phyloP scores from a whole-genome alignment of 2,113 vertebrate genomes.

The Microcebus lehilahytsara region DNA sequence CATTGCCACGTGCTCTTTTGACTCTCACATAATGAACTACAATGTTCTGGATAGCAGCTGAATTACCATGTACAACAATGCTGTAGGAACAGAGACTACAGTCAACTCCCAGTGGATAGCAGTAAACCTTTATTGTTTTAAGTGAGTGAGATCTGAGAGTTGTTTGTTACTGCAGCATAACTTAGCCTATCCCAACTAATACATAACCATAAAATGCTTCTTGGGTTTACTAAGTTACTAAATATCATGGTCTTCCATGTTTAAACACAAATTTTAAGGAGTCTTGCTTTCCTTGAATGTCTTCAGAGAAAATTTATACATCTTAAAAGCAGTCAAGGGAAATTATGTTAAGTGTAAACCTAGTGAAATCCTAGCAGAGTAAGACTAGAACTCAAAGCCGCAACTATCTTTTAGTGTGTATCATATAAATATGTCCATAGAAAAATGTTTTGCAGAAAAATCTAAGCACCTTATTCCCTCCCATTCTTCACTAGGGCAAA shows the following conservation, averaged over 20 bases:
- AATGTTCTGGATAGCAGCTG: background rate
- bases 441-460: background rate
- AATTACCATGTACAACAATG: background rate
- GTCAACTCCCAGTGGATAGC: background rate
- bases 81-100: background rate
- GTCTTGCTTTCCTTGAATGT: background rate
- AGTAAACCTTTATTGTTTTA: background rate
- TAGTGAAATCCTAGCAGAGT: constrained; percentile 33
- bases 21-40: background rate
- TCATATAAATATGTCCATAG: background rate
- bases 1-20: background rate
- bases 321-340: constrained; percentile 20
- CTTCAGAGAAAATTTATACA: constrained; percentile 17
- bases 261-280: background rate
- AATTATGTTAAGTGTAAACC: constrained; percentile 28
- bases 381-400: background rate
- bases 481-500: background rate
- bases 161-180: background rate
- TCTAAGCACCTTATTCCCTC: background rate
- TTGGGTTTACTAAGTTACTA: background rate
- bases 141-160: background rate
- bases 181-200: background rate
- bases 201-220: background rate
- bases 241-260: background rate
- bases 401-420: background rate